Evolutionary conservation across 2,888 invertebrate species (phyloP).

Genomic region (Argyra leucocephala): DNA sequence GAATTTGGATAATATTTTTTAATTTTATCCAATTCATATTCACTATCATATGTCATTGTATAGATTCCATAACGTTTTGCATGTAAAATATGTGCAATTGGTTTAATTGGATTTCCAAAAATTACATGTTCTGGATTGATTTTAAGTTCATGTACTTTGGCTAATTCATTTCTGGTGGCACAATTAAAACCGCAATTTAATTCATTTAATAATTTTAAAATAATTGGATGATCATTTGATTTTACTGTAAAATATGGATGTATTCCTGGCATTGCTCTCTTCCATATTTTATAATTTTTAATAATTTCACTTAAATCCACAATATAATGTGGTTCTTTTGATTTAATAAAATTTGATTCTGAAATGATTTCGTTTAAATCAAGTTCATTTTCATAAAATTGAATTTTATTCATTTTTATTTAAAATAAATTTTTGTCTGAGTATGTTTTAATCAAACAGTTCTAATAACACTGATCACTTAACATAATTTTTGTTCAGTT

Average conservation of each 20-base stretch:
- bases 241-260: conserved; percentile 85
- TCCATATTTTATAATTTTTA: conserved; percentile 73
- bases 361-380: conserved; percentile 30
- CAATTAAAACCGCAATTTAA: conserved; percentile 93
- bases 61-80: conserved; percentile 63
- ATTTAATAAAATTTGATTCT: conserved; percentile 29
- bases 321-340: conserved; percentile 84
- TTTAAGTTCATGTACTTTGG: conserved; percentile 40
- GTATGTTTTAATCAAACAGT: no score
- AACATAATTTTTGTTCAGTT: no score
- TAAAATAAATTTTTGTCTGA: no score
- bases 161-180: conserved; percentile 77
- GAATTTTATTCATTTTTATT: conserved; percentile 25
- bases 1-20: conserved; percentile 58
- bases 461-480: no score
- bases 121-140: conserved; percentile 60
- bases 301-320: conserved; percentile 81
- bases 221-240: conserved; percentile 81
- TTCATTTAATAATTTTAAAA: conserved; percentile 76
- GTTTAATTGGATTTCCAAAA: conserved; percentile 93
- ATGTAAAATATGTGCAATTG: conserved; percentile 76
- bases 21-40: conserved; percentile 76
- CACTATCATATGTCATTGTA: conserved; percentile 85
- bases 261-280: conserved; percentile 72
- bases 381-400: conserved; percentile 30